A percentile compares a stretch with the other conserved stretches of the same genome.
Conservation (phyloP, 2,888 invertebrate genomes). For the Bedellia somnulentella region DNA sequence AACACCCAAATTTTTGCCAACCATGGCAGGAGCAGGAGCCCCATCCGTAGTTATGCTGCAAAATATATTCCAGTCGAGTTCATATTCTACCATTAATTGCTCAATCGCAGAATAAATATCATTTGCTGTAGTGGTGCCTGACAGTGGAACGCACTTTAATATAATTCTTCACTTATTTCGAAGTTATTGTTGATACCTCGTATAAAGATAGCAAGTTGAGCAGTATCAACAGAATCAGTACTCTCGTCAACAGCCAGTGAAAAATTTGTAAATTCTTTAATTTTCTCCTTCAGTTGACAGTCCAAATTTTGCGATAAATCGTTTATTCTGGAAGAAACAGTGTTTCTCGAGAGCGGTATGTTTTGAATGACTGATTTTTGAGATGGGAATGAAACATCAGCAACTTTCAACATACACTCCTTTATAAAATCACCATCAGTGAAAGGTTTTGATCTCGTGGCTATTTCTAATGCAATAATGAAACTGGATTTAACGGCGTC, state of each 20-base stretch:
- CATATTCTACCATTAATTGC: no score
- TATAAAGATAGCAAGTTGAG: constrained; percentile 1
- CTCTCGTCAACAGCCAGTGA: background rate
- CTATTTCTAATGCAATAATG: background rate
- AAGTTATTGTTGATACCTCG: background rate
- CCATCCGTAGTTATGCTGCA: background rate
- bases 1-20: background rate
- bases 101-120: no score
- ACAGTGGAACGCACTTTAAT: background rate
- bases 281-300: background rate
- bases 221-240: background rate
- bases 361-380: background rate
- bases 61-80: background rate
- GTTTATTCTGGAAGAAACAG: background rate
- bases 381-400: background rate
- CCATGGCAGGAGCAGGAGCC: background rate
- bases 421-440: constrained; percentile 2
- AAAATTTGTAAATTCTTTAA: background rate
- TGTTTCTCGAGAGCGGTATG: background rate
- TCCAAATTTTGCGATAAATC: background rate
- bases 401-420: background rate
- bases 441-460: background rate
- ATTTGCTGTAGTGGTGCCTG: background rate
- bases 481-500: background rate
- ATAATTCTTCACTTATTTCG: background rate